phyloP scores from a whole-genome alignment of 2,888 invertebrate species.

The Acleris cristana region DNA sequence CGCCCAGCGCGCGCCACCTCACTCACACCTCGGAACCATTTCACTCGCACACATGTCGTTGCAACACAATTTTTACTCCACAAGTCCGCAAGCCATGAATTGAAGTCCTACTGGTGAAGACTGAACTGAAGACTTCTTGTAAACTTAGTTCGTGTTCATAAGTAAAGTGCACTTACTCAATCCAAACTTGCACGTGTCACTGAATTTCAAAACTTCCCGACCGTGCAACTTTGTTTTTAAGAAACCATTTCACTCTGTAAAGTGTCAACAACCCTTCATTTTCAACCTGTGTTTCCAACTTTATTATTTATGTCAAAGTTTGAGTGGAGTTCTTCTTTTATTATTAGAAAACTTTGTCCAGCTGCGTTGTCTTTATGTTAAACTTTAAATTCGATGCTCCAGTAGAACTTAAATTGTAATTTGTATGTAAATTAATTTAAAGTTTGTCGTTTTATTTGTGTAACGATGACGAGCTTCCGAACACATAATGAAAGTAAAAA shows the following conservation, averaged over 20 bases:
- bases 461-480: conserved; percentile 9
- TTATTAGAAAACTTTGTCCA: conserved; percentile 32
- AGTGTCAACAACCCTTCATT: conserved; percentile 36
- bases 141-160: conserved; percentile 1
- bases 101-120: neutral
- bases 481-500: conserved; percentile 15
- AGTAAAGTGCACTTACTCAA: conserved; percentile 4
- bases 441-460: neutral
- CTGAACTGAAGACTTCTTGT: neutral
- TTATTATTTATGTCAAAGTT: conserved; percentile 35
- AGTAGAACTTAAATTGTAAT: conserved; percentile 9
- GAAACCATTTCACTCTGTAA: conserved; percentile 19
- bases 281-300: conserved; percentile 29
- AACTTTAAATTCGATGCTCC: conserved; percentile 30
- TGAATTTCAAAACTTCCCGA: conserved; percentile 20
- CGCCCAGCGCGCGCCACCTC: conserved; percentile 77
- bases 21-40: conserved; percentile 51
- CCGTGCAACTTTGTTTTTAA: conserved; percentile 21
- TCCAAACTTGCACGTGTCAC: conserved; percentile 15
- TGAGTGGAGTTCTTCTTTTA: conserved; percentile 34
- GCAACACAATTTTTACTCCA: neutral
- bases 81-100: neutral
- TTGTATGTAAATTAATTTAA: conserved; percentile 6
- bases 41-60: conserved; percentile 5
- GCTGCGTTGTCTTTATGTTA: conserved; percentile 24